Percentiles rank a stretch among this genome's conserved stretches.
Evolutionary conservation across 1,140 invertebrate species (phyloP).

Genomic region (Adoxophyes honmai): DNA sequence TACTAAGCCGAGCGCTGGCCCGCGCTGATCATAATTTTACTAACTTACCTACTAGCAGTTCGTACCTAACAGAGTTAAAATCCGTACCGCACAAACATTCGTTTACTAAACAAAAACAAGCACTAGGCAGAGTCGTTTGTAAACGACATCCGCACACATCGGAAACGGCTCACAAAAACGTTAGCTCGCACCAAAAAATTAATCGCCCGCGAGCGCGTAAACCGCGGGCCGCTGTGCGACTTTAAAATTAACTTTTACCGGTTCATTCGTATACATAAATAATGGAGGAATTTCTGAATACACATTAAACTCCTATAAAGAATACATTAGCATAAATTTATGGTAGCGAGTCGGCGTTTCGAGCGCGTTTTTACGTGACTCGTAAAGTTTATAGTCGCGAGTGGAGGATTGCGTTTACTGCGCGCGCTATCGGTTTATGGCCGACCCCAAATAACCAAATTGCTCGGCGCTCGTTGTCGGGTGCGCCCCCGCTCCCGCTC

Average conservation of each 20-base stretch:
- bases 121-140: constrained; percentile 32
- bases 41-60: no score
- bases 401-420: constrained; percentile 75
- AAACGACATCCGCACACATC: constrained; percentile 42
- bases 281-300: constrained; percentile 75
- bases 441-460: constrained; percentile 74
- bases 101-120: background rate
- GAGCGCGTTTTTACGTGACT: constrained; percentile 76
- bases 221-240: constrained; percentile 57
- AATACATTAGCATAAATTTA: constrained; percentile 78
- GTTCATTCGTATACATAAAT: constrained; percentile 76
- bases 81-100: no score
- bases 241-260: constrained; percentile 74
- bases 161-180: constrained; percentile 42
- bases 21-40: no score
- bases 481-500: constrained; percentile 31
- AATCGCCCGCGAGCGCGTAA: constrained; percentile 53
- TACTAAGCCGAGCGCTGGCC: constrained; percentile 29
- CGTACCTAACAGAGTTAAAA: no score
- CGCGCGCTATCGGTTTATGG: constrained; percentile 70
- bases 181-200: constrained; percentile 45
- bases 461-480: constrained; percentile 53
- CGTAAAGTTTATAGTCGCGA: constrained; percentile 76
- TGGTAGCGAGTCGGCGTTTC: constrained; percentile 70
- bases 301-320: constrained; percentile 77